These are phyloP conservation scores for Platorchestia sp. DNA, from an alignment of 1,140 invertebrate genomes.

Conservation along the genomic window DNA sequence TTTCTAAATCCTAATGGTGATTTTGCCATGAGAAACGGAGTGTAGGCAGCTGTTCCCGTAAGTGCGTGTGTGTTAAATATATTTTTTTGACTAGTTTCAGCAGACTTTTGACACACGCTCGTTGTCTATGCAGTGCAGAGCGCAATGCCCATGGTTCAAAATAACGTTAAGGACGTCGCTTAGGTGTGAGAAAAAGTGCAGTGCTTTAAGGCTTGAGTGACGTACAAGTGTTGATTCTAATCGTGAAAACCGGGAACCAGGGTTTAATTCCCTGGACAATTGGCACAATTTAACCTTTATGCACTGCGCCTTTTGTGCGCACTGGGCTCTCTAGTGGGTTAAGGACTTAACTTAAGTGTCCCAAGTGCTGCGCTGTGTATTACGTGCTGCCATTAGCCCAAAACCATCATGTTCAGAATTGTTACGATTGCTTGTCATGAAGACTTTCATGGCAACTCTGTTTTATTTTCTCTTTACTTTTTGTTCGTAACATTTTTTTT, in stretches of 20 bases:
- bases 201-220: background rate
- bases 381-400: background rate
- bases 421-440: background rate
- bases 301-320: background rate
- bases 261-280: background rate
- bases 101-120: background rate
- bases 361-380: background rate
- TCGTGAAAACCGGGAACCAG: background rate
- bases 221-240: background rate
- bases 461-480: background rate
- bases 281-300: background rate
- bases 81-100: background rate
- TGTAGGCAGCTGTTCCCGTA: background rate
- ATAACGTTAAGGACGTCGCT: constrained; percentile 6
- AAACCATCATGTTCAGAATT: background rate
- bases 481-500: background rate
- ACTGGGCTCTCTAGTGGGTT: constrained; percentile 5
- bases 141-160: constrained; percentile 53
- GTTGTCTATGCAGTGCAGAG: constrained; percentile 44
- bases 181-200: background rate
- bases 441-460: background rate
- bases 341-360: background rate
- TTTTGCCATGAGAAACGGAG: too few species aligned
- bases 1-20: background rate
- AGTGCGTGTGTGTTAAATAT: background rate